Conservation (phyloP, 2,113 vertebrate species). For the human region DNA sequence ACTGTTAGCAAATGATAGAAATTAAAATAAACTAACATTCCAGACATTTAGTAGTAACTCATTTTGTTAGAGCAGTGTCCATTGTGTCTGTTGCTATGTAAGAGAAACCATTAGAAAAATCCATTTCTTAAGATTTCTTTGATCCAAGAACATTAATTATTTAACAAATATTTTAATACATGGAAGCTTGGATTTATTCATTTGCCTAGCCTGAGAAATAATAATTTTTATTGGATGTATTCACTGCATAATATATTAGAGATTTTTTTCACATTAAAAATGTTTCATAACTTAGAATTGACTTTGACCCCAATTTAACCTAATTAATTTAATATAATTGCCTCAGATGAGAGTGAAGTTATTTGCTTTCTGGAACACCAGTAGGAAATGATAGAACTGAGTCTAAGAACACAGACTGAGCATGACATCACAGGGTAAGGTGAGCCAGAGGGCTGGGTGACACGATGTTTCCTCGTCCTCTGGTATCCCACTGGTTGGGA, state of each 20-base stretch:
- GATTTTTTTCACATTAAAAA: neutral
- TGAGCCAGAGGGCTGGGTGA: neutral
- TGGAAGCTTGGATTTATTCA: neutral
- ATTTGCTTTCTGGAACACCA: neutral
- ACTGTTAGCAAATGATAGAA: constrained; percentile 57
- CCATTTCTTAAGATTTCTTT: constrained; percentile 35
- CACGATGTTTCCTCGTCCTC: accelerated
- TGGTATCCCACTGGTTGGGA: neutral
- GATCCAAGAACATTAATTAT: neutral
- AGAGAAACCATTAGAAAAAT: constrained; percentile 60
- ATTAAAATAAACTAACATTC: constrained; percentile 64
- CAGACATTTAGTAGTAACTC: constrained; percentile 60
- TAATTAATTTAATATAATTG: neutral
- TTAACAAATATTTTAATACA: neutral
- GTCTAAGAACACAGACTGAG: no score
- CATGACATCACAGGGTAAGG: neutral
- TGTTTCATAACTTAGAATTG: neutral
- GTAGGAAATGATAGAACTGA: neutral
- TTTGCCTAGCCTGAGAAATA: neutral
- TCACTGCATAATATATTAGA: neutral
- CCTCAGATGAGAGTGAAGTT: neutral
- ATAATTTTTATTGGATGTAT: neutral
- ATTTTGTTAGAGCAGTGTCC: constrained; percentile 43
- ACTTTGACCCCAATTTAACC: neutral
- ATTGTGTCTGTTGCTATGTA: constrained; percentile 34